phyloP scores from a whole-genome alignment of 2,113 vertebrate genomes.

The Eolophus roseicapilla region DNA sequence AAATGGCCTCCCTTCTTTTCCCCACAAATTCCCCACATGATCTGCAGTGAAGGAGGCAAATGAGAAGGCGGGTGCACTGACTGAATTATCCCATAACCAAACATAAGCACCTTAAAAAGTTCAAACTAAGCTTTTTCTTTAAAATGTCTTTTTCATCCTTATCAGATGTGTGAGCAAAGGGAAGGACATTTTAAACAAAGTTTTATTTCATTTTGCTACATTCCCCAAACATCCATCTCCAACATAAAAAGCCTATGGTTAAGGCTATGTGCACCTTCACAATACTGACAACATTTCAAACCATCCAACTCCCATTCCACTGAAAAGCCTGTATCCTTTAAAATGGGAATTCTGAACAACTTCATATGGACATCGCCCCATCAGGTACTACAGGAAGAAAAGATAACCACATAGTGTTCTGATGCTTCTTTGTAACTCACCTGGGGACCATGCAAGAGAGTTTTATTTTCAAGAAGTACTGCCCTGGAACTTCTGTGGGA shows the following conservation, averaged over 20 bases:
- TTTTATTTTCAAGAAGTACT: not conserved
- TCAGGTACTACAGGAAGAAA: not conserved
- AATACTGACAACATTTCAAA: not conserved
- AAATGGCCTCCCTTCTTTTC: not conserved
- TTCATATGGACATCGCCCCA: not conserved
- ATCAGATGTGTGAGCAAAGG: not conserved
- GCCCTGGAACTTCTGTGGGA: not conserved
- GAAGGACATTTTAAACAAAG: not conserved
- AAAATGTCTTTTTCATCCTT: constrained; percentile 9
- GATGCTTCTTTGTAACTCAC: not conserved
- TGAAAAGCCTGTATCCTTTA: not conserved
- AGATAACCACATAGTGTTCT: not conserved
- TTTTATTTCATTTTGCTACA: not conserved
- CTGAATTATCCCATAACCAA: not conserved
- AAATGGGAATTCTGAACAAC: not conserved
- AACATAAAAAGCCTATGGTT: not conserved
- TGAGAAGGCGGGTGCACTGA: not conserved
- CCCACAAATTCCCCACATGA: not conserved
- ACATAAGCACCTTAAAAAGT: constrained; percentile 14
- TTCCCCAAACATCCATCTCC: not conserved
- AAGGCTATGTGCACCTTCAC: not conserved
- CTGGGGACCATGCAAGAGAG: not conserved
- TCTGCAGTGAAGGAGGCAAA: not conserved
- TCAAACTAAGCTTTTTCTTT: not conserved
- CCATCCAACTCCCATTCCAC: not conserved